Percentiles rank a stretch among this genome's conserved stretches.
These are phyloP conservation scores for Hesperia comma DNA, from an alignment of 2,888 invertebrate genomes.

Conservation along the genomic window DNA sequence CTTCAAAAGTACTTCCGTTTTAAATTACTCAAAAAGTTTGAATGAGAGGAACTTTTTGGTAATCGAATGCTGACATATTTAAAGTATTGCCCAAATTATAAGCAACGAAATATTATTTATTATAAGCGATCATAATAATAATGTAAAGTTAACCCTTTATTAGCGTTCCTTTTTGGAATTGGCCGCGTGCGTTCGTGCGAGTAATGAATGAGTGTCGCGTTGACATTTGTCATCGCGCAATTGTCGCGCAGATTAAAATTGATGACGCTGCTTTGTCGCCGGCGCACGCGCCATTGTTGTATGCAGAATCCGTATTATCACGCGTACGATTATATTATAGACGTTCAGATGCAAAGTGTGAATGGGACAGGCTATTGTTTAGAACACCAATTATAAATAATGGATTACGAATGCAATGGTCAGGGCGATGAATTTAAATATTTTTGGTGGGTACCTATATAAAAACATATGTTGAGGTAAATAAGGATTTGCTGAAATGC, in stretches of 20 bases:
- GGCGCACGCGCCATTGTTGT: conserved; percentile 66
- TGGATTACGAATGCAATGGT: conserved; percentile 21
- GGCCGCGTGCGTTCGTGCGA: conserved; percentile 70
- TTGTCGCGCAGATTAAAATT: conserved; percentile 83
- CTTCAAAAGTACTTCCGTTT: too few species aligned
- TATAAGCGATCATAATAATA: conserved; percentile 66
- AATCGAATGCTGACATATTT: too few species aligned
- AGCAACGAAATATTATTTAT: neutral
- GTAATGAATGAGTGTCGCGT: conserved; percentile 78
- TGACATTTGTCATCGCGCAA: conserved; percentile 84
- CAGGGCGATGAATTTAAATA: conserved; percentile 11
- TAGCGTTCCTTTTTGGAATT: conserved; percentile 64
- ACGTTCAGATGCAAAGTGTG: conserved; percentile 34
- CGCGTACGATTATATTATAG: conserved; percentile 59
- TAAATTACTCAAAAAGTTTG: too few species aligned
- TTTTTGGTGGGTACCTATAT: too few species aligned
- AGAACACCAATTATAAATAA: conserved; percentile 24
- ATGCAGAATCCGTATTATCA: conserved; percentile 63
- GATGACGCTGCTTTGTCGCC: conserved; percentile 78
- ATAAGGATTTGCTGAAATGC: too few species aligned
- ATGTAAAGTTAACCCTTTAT: conserved; percentile 76
- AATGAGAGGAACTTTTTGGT: too few species aligned
- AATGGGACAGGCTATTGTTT: conserved; percentile 23
- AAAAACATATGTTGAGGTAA: too few species aligned
- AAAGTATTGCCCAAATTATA: neutral